These are phyloP conservation scores for Drosophila mojavensis DNA, from an alignment of 1,140 invertebrate genomes.

Conservation along the genomic window DNA sequence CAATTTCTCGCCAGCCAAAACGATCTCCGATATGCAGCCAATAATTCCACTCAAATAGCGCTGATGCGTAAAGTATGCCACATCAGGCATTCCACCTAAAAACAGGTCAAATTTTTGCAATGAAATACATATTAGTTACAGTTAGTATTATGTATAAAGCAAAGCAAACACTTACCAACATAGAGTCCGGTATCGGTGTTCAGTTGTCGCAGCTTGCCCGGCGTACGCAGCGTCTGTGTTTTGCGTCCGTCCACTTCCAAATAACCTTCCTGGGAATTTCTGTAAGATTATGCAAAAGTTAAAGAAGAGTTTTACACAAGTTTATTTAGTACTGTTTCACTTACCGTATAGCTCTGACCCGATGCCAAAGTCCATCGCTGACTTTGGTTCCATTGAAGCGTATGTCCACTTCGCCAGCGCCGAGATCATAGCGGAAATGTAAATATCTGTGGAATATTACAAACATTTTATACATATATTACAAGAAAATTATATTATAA, in stretches of 20 bases:
- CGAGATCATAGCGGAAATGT: constrained; percentile 88
- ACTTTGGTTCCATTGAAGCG: constrained; percentile 94
- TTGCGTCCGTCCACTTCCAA: constrained; percentile 93
- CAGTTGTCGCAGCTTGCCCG: constrained; percentile 92
- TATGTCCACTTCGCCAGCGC: constrained; percentile 91
- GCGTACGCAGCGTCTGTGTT: constrained; percentile 90
- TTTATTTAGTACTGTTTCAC: background rate
- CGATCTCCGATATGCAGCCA: constrained; percentile 92
- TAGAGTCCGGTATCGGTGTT: constrained; percentile 94
- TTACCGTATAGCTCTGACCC: constrained; percentile 94
- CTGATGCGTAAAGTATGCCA: constrained; percentile 87
- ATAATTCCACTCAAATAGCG: constrained; percentile 89
- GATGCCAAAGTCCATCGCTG: constrained; percentile 96
- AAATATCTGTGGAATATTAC: constrained; percentile 82
- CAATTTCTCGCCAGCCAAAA: constrained; percentile 89
- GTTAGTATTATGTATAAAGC: background rate
- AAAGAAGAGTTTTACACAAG: too few relatives aligned
- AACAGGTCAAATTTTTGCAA: constrained; percentile 9
- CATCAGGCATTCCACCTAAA: constrained; percentile 90
- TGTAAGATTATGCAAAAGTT: constrained; percentile 80
- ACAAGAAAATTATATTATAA: background rate
- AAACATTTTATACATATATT: background rate
- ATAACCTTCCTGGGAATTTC: constrained; percentile 93
- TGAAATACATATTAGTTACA: background rate
- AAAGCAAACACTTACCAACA: constrained; percentile 87